Percentiles rank a stretch among this genome's conserved stretches.
phyloP scores from a whole-genome alignment of 2,797 vertebrate species.

The Gymnothorax javanicus region DNA sequence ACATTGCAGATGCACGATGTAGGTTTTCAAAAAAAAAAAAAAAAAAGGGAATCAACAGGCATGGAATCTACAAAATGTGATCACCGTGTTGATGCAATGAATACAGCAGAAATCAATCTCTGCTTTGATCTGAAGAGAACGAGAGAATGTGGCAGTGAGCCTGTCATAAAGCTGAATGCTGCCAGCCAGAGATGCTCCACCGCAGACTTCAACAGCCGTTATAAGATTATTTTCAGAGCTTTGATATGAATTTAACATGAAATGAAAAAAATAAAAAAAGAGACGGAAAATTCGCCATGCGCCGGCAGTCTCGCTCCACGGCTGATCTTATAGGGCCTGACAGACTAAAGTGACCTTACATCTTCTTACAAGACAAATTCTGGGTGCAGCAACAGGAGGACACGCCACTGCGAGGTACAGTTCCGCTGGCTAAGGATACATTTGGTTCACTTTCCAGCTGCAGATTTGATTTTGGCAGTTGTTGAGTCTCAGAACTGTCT shows the following conservation, averaged over 20 bases:
- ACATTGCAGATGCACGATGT: slow-evolving; percentile 10
- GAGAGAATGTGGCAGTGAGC: slow-evolving; percentile 33
- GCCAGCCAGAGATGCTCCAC: slow-evolving; percentile 45
- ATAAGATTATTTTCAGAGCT: slow-evolving; percentile 53
- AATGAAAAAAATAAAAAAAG: slow-evolving; percentile 45
- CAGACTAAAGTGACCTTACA: slow-evolving; percentile 59
- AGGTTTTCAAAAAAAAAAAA: slow-evolving; percentile 17
- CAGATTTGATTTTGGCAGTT: background rate
- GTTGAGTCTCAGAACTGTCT: background rate
- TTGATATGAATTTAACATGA: slow-evolving; percentile 65
- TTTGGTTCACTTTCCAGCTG: background rate
- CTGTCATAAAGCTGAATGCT: slow-evolving; percentile 45
- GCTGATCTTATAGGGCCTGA: slow-evolving; percentile 57
- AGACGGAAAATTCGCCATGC: slow-evolving; percentile 49
- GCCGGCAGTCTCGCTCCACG: background rate
- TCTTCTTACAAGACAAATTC: slow-evolving; percentile 53
- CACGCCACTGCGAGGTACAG: background rate
- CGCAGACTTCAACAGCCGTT: slow-evolving; percentile 58
- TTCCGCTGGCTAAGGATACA: slow-evolving; percentile 13
- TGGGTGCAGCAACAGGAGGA: slow-evolving; percentile 21
- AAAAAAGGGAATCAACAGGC: slow-evolving; percentile 18
- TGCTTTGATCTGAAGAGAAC: slow-evolving; percentile 37
- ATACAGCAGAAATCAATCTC: slow-evolving; percentile 42
- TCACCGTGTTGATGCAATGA: slow-evolving; percentile 39
- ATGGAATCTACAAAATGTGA: slow-evolving; percentile 24